Evolutionary conservation across 1,140 invertebrate species (phyloP).

Genomic region (Planococcus citri): DNA sequence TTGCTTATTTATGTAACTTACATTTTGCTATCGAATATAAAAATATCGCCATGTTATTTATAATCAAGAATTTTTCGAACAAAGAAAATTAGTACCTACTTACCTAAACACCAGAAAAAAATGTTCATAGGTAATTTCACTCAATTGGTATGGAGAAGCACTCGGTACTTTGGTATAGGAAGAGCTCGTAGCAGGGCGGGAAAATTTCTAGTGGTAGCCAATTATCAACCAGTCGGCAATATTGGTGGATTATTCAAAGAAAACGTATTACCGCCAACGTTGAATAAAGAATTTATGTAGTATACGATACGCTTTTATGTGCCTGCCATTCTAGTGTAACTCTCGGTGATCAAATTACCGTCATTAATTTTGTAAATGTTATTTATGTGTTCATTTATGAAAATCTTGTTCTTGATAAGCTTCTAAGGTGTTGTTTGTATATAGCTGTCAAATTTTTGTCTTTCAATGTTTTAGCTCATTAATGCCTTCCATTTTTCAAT

Average conservation of each 20-base stretch:
- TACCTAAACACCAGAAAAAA: neutral
- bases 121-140: constrained; percentile 65
- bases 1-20: no score
- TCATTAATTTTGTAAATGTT: neutral
- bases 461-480: neutral
- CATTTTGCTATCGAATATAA: no score
- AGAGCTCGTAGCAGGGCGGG: constrained; percentile 61
- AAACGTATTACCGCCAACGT: constrained; percentile 11
- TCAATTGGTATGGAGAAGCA: constrained; percentile 75
- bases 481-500: neutral
- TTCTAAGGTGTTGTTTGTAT: neutral
- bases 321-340: no score
- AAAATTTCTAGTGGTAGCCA: constrained; percentile 64
- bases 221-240: constrained; percentile 67
- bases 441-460: neutral
- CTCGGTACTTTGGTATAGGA: constrained; percentile 65
- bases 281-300: neutral
- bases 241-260: constrained; percentile 30
- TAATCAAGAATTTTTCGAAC: no score
- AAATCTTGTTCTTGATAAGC: neutral
- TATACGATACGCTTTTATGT: neutral
- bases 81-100: neutral
- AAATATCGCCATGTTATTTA: no score
- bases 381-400: neutral
- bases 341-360: neutral